A percentile compares a stretch with the other conserved stretches of the same genome.
phyloP scores from a whole-genome alignment of 2,797 vertebrate species.

The Pteronotus mesoamericanus region DNA sequence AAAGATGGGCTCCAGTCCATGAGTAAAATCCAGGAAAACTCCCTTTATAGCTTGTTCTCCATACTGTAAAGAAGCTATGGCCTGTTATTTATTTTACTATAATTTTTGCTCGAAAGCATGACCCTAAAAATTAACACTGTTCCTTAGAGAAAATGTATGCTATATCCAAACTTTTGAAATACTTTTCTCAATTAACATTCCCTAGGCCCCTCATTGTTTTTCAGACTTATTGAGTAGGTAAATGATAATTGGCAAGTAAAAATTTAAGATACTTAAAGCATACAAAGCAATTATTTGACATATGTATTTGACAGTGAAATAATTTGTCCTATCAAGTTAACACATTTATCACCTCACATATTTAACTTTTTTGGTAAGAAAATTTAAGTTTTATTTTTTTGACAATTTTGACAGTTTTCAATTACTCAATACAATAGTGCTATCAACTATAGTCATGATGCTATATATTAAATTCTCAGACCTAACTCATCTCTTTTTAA shows the following conservation, averaged over 20 bases:
- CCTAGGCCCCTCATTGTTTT: neutral
- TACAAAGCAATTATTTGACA: neutral
- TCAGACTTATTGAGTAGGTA: neutral
- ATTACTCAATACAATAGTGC: neutral
- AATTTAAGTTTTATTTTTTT: neutral
- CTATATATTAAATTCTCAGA: neutral
- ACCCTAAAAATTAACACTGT: neutral
- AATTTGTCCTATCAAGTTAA: neutral
- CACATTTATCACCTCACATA: neutral
- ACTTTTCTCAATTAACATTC: neutral
- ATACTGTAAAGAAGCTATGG: neutral
- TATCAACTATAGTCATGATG: neutral
- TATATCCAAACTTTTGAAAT: neutral
- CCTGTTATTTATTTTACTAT: neutral
- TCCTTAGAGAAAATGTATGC: neutral
- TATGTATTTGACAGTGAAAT: neutral
- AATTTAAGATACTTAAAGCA: neutral
- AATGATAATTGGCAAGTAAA: neutral
- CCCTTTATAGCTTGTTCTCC: neutral
- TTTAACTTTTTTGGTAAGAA: neutral
- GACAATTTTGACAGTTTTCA: neutral
- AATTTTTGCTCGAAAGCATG: neutral
- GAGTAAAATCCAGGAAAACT: neutral
- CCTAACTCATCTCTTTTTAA: no score
- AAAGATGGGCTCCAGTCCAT: neutral